Base-by-base conservation (phyloP, 2,797 vertebrate genomes). In the Acipenser ruthenus region DNA sequence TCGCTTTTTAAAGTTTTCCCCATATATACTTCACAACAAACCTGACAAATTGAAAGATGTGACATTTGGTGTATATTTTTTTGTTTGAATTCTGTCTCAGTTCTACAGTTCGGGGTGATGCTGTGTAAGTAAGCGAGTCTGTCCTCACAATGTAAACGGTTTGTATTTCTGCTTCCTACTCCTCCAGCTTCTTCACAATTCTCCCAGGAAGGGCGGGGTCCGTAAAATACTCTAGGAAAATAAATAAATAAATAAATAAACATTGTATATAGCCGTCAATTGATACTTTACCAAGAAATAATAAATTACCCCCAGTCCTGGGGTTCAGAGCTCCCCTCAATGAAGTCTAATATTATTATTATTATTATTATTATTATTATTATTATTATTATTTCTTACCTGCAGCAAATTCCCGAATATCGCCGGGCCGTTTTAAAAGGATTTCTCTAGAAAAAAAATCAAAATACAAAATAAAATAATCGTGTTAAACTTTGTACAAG, bases 361-460 rank as follows among this genome's bases (percentile, higher is more conserved):
- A 55, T 11, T 53, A 49, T 7, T 6, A 55, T 11, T 6, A 7
- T 50, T 48, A 8, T 52, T 56, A 47, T 52, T 37, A 50, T 23
- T 53, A 18, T 18, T 50, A 9, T 52, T 6, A 8, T 15, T 6
- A 60, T 18, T 75, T 64, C 56, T 49, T 66, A 89, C 89, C 84
- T 71, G 83, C 85, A 68, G 88, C 88, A 80, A 89, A 91, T 62
- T 83, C 78, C 0, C 13, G 69, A 60, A 90, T 73, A 62, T 88
- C 74, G 13, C 13, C 15, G 0, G 89, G 89, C 65, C 77, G 85
- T 76, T 87, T 79, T 0, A 82, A 71, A 69, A 89, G 76, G 53
- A 89, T 73, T 7, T 84, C 70, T 66, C 88, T 91, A 67, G n/a
- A 76, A 59, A 56, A 48, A 75, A 52, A 75, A 13, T 47, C 3